Conservation (phyloP, 2,797 vertebrate species). For the Sebastes kiyomatsui region DNA sequence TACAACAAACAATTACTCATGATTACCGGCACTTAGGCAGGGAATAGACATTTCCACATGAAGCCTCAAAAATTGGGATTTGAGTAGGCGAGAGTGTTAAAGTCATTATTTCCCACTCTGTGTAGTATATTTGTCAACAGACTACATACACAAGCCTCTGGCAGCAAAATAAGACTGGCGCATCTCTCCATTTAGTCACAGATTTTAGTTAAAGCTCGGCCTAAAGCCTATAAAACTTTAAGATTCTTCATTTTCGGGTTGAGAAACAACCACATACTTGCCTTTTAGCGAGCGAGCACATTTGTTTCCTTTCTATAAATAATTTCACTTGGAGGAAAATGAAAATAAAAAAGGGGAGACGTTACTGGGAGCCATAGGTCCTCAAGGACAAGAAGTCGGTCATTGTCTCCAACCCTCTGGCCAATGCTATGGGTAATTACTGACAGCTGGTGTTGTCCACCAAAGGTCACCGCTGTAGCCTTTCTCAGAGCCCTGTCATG, state of each 20-base stretch:
- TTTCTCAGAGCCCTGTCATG: slow-evolving; percentile 82
- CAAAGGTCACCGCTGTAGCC: slow-evolving; percentile 85
- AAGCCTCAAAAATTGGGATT: slow-evolving; percentile 41
- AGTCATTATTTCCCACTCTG: slow-evolving; percentile 52
- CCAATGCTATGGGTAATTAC: slow-evolving; percentile 81
- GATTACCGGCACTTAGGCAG: slow-evolving; percentile 57
- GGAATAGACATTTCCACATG: slow-evolving; percentile 43
- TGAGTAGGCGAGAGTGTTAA: slow-evolving; percentile 33
- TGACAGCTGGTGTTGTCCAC: slow-evolving; percentile 87
- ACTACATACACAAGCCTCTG: slow-evolving; percentile 47
- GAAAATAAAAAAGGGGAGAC: slow-evolving; percentile 21
- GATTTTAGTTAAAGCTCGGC: slow-evolving; percentile 69
- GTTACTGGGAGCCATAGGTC: slow-evolving; percentile 35
- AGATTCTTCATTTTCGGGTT: slow-evolving; percentile 43
- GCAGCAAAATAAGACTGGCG: slow-evolving; percentile 32
- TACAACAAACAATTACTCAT: slow-evolving; percentile 57
- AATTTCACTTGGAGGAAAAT: slow-evolving; percentile 10
- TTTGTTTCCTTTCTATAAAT: slow-evolving; percentile 42
- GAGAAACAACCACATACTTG: slow-evolving; percentile 31
- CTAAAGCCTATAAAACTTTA: slow-evolving; percentile 63
- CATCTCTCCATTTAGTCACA: slow-evolving; percentile 71
- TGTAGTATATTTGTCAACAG: slow-evolving; percentile 48
- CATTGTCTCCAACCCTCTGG: slow-evolving; percentile 60
- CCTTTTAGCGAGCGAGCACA: slow-evolving; percentile 11
- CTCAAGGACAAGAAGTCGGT: slow-evolving; percentile 73